phyloP scores from a whole-genome alignment of 2,113 vertebrate genomes.

The Zingel zingel region DNA sequence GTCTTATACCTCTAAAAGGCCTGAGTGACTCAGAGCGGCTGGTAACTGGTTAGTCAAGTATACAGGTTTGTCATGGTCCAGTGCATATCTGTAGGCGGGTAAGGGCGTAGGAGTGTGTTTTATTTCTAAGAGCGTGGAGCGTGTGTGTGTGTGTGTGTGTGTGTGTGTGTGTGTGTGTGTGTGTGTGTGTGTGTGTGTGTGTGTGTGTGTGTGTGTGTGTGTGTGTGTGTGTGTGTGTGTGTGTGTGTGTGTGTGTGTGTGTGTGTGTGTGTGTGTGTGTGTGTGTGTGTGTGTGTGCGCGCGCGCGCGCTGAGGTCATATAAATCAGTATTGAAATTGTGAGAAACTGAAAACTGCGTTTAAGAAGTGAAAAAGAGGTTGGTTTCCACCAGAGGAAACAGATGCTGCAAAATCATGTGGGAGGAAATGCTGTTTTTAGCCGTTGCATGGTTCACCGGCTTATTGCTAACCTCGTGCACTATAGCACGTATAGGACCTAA shows the following conservation, averaged over 20 bases:
- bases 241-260: no score
- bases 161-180: neutral
- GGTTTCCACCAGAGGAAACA: conserved; percentile 80
- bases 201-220: neutral
- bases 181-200: neutral
- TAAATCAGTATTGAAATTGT: conserved; percentile 48
- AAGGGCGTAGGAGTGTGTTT: conserved; percentile 54
- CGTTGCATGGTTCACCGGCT: conserved; percentile 33
- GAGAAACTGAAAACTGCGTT: conserved; percentile 64
- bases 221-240: neutral
- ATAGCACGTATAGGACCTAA: neutral
- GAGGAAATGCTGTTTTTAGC: conserved; percentile 59
- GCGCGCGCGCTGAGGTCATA: conserved; percentile 21
- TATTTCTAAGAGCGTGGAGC: conserved; percentile 41
- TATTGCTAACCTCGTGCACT: conserved; percentile 26
- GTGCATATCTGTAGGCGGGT: conserved; percentile 19
- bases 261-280: no score
- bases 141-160: neutral
- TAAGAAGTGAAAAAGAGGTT: conserved; percentile 74
- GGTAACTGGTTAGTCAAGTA: conserved; percentile 46
- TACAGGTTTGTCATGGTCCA: conserved; percentile 2
- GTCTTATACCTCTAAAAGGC: conserved; percentile 40
- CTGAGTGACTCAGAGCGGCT: conserved; percentile 53
- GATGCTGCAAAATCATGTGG: conserved; percentile 69
- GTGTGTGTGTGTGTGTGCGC: neutral